Evolutionary conservation across 1,140 invertebrate species (phyloP).

Genomic region (Planococcus citri): DNA sequence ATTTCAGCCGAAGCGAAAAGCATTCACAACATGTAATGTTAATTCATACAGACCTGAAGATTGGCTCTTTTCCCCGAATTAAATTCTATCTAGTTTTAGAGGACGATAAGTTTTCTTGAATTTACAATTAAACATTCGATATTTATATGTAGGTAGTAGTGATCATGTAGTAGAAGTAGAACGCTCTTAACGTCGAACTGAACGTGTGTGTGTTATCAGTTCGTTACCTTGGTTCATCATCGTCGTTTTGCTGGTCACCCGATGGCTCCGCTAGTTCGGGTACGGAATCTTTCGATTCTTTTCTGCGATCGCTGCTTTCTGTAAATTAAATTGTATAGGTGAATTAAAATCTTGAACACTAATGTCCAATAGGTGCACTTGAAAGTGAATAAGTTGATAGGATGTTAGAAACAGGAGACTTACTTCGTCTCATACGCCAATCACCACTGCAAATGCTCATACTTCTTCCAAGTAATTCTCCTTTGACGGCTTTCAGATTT

Average conservation of each 20-base stretch:
- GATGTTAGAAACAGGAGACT: too few relatives aligned
- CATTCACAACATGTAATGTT: constrained; percentile 1
- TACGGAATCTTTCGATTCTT: constrained; percentile 18
- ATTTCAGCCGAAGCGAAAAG: constrained; percentile 6
- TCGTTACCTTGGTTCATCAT: constrained; percentile 15
- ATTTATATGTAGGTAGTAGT: neutral
- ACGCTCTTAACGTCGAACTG: neutral
- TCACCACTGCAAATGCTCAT: constrained; percentile 56
- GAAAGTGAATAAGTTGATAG: too few relatives aligned
- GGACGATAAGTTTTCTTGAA: constrained; percentile 18
- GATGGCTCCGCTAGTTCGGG: constrained; percentile 5
- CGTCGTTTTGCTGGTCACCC: constrained; percentile 9
- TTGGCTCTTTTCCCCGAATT: constrained; percentile 9
- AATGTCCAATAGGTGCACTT: too few relatives aligned
- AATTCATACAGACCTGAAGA: constrained; percentile 16
- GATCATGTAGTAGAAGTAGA: constrained; percentile 6
- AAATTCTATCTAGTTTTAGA: constrained; percentile 17
- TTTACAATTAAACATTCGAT: neutral
- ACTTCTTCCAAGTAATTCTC: constrained; percentile 55
- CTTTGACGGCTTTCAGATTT: constrained; percentile 61
- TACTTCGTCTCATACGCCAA: constrained; percentile 41
- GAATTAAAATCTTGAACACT: too few relatives aligned
- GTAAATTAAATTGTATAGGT: neutral
- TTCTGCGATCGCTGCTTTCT: constrained; percentile 12
- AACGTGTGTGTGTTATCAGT: constrained; percentile 14